Evolutionary conservation across 1,140 invertebrate genomes (phyloP).

Genomic region (Wiebesia pumilae): DNA sequence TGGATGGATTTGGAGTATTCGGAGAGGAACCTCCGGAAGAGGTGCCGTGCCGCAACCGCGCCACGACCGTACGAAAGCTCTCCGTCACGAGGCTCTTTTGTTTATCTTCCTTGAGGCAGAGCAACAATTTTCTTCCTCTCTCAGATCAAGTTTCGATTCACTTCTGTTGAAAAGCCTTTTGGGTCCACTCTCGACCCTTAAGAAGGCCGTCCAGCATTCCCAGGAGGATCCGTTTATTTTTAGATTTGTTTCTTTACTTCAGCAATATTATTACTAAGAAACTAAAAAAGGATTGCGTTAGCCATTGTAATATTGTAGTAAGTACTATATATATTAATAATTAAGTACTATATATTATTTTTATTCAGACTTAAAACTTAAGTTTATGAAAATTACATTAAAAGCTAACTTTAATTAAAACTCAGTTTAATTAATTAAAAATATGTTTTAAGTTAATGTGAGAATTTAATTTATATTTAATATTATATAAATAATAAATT

Average conservation of each 20-base stretch:
- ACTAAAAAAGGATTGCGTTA: neutral
- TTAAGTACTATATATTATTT: too few relatives aligned
- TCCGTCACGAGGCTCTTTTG: conserved; percentile 75
- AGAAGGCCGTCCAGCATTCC: conserved; percentile 27
- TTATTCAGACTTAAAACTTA: too few relatives aligned
- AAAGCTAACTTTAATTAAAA: too few relatives aligned
- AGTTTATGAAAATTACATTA: too few relatives aligned
- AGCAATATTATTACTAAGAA: neutral
- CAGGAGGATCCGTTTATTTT: conserved; percentile 3
- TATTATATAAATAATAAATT: too few relatives aligned
- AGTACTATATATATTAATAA: too few relatives aligned
- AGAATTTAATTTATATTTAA: too few relatives aligned
- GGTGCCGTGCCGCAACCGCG: conserved; percentile 76
- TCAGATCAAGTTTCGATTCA: neutral
- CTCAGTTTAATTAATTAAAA: too few relatives aligned
- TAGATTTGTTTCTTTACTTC: neutral
- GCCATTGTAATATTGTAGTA: too few relatives aligned
- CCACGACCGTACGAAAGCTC: conserved; percentile 75
- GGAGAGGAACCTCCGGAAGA: conserved; percentile 73
- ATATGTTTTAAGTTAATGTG: too few relatives aligned
- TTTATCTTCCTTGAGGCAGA: conserved; percentile 59
- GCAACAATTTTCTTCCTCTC: conserved; percentile 40
- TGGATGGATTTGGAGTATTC: conserved; percentile 72
- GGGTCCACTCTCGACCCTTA: conserved; percentile 6
- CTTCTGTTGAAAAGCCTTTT: conserved; percentile 6